Base-by-base conservation (phyloP, 2,797 vertebrate species). In the Limnodromus scolopaceus region DNA sequence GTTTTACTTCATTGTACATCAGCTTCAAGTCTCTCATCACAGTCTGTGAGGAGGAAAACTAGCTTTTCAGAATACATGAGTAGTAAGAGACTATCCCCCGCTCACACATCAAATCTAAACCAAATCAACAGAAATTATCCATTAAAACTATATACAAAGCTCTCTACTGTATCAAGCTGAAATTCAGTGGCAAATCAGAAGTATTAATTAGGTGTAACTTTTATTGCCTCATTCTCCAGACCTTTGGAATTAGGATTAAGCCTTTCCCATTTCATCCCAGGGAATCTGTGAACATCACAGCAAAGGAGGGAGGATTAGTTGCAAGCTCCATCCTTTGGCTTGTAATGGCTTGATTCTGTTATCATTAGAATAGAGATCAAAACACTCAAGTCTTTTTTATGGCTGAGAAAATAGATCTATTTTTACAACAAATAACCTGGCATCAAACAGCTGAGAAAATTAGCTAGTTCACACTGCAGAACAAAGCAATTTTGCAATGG, bases 361-460 rank as follows among this genome's bases (percentile, higher is more conserved):
- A 36, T 24, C 5, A 1, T 49, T 24, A 61, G 64, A 61, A 63
- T 1, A 70, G 38, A 82, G 58, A 89, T 49, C 72, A 92, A 87
- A 93, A 84, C 64, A 77, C 34, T 34, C 84, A 30, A 30, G 27
- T 57, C 34, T 69, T 65, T 87, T 76, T 86, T 71, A 83, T 16
- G 38, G 54, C 10, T 82, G 38, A 87, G 66, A 72, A 87, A 93
- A 86, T 4, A 58, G 23, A 92, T 68, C 74, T 83, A 61, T 79
- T 96, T 91, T 92, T 89, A 93, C 38, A 93, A 78, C 36, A 83
- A 66, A 75, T 39, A 77, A 48, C 32, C 38, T 71, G 55, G 88
- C 49, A 74, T 49, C 90, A 87, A 88, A 83, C 34, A 39, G 34
- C 74, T 89, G 80, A 92, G 83, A 92, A 93, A 93, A 94, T 91